Percentiles rank a stretch among this genome's conserved stretches.
These are phyloP conservation scores for Ctenicera cuprea DNA, from an alignment of 2,888 invertebrate genomes.

Conservation along the genomic window DNA sequence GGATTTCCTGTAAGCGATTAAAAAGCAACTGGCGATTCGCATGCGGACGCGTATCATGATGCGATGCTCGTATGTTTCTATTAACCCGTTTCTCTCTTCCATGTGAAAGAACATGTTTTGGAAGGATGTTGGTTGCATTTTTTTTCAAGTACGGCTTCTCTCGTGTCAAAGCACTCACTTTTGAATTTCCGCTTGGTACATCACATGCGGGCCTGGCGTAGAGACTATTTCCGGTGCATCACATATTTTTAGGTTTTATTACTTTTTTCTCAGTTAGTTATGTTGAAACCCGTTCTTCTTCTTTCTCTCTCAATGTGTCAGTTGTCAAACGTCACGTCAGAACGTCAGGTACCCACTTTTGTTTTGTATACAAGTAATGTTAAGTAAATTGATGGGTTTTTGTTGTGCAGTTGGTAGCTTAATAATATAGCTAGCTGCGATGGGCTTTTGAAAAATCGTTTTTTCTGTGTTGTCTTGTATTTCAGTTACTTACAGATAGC, in stretches of 20 bases:
- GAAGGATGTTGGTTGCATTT: conserved; percentile 39
- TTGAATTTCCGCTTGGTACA: conserved; percentile 39
- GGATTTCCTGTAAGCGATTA: conserved; percentile 27
- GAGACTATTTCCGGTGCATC: conserved; percentile 29
- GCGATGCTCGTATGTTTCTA: conserved; percentile 19
- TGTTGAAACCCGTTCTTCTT: not conserved
- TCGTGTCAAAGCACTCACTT: conserved; percentile 44
- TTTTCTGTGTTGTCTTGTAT: not conserved
- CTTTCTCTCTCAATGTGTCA: not conserved
- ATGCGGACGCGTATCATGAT: conserved; percentile 11
- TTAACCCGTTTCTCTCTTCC: conserved; percentile 18
- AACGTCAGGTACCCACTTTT: not conserved
- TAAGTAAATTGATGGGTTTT: not conserved
- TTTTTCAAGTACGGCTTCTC: conserved; percentile 42
- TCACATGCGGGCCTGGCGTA: conserved; percentile 34
- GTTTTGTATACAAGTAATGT: not conserved
- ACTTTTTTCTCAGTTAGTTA: not conserved
- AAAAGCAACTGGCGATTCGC: not conserved
- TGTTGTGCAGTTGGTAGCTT: not conserved
- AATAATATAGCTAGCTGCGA: not conserved
- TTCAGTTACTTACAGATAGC: not conserved
- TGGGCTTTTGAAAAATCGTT: not conserved
- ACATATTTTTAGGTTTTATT: conserved; percentile 29
- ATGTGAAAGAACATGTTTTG: conserved; percentile 22
- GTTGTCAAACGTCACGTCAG: not conserved